Conservation (phyloP, 2,888 invertebrate genomes). For the Nomada ruficornis region DNA sequence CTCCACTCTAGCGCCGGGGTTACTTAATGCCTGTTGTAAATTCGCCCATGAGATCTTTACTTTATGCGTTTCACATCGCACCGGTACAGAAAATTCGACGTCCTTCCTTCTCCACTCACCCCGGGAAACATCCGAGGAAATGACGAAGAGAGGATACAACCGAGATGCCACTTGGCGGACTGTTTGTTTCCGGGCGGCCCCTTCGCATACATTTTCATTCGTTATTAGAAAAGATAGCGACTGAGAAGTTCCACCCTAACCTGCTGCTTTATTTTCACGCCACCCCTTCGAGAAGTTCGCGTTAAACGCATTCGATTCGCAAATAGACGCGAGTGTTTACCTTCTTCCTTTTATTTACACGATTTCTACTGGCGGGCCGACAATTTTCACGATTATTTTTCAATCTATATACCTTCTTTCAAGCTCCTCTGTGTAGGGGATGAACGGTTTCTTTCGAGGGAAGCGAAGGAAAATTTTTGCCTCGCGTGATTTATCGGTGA, state of each 20-base stretch:
- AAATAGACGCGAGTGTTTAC: conserved; percentile 21
- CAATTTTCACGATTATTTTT: conserved; percentile 38
- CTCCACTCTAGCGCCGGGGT: conserved; percentile 3
- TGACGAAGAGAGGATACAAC: conserved; percentile 11
- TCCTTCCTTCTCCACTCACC: background rate
- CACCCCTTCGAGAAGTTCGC: background rate
- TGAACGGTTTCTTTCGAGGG: background rate
- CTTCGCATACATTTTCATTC: conserved; percentile 63
- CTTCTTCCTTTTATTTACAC: conserved; percentile 21
- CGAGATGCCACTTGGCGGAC: conserved; percentile 54
- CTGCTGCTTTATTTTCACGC: conserved; percentile 44
- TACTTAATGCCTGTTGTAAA: conserved; percentile 37
- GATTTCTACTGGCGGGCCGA: conserved; percentile 7
- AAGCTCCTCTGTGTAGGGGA: background rate
- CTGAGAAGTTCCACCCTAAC: conserved; percentile 36
- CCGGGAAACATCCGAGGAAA: background rate
- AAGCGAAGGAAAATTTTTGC: background rate
- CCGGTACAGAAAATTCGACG: background rate
- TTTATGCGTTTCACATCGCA: conserved; percentile 4
- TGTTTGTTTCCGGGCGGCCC: conserved; percentile 41
- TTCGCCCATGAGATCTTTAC: conserved; percentile 30
- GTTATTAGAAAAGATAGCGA: conserved; percentile 51
- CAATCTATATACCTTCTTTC: background rate
- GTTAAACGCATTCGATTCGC: conserved; percentile 34
- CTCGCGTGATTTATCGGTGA: too few species aligned